Evolutionary conservation across 2,797 vertebrate species (phyloP).

Genomic region (Leucoraja ocellata): DNA sequence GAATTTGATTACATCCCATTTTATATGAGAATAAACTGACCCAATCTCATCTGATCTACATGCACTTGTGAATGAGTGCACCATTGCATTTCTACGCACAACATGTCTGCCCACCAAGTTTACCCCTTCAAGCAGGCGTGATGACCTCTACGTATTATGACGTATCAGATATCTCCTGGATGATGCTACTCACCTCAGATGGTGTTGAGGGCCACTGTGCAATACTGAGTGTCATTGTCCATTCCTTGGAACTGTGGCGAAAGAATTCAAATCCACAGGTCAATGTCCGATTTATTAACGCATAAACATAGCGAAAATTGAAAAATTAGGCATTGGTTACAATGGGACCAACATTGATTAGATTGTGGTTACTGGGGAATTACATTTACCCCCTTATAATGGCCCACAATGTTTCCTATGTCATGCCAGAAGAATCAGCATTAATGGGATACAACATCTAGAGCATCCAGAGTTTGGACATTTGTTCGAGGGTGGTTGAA

Average conservation of each 20-base stretch:
- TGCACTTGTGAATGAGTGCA: not conserved
- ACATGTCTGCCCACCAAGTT: not conserved
- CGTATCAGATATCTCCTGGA: not conserved
- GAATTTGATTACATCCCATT: no score
- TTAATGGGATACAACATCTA: not conserved
- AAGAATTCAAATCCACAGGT: not conserved
- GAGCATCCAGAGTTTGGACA: not conserved
- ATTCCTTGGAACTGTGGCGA: slow-evolving; percentile 62
- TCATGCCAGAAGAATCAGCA: not conserved
- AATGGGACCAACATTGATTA: not conserved
- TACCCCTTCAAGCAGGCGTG: not conserved
- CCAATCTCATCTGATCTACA: no score
- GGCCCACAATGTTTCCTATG: no score
- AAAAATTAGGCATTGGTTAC: not conserved
- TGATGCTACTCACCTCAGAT: slow-evolving; percentile 57
- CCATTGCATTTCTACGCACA: not conserved
- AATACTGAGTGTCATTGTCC: slow-evolving; percentile 63
- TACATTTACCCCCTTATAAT: no score
- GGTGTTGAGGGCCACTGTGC: slow-evolving; percentile 62
- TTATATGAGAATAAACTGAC: no score
- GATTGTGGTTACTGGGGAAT: no score
- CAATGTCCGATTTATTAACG: not conserved
- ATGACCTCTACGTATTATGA: not conserved
- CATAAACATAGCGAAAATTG: not conserved
- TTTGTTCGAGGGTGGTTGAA: not conserved